A percentile compares a stretch with the other conserved stretches of the same genome.
These are phyloP conservation scores for Latrodectus geometricus DNA, from an alignment of 1,140 invertebrate species.

Conservation along the genomic window DNA sequence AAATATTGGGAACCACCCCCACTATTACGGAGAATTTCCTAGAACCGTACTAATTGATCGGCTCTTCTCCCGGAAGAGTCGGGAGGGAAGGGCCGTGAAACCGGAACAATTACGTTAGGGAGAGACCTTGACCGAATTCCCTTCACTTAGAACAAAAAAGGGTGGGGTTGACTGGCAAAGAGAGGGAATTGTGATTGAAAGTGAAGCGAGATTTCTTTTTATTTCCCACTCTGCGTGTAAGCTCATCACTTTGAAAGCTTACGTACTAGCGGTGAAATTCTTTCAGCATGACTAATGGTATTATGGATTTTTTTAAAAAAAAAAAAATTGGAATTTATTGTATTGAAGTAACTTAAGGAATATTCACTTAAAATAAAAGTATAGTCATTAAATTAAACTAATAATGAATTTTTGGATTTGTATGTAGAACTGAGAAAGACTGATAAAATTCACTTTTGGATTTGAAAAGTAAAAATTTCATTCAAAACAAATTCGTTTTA, in stretches of 20 bases:
- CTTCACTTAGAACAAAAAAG: neutral
- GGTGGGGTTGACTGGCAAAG: neutral
- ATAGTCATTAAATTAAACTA: too few relatives aligned
- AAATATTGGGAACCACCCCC: neutral
- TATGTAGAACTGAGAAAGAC: too few relatives aligned
- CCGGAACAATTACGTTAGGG: neutral
- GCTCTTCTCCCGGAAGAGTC: neutral
- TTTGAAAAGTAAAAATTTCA: too few relatives aligned
- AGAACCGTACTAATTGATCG: neutral
- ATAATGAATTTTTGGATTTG: too few relatives aligned
- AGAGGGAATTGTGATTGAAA: neutral
- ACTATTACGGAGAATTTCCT: neutral
- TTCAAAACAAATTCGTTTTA: too few relatives aligned
- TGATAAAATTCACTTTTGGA: too few relatives aligned
- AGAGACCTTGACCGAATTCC: neutral
- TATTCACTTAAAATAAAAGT: too few relatives aligned
- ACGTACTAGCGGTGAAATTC: neutral
- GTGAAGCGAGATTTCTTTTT: neutral
- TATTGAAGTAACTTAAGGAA: too few relatives aligned
- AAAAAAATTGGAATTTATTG: too few relatives aligned
- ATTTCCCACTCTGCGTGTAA: neutral
- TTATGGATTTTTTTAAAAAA: too few relatives aligned
- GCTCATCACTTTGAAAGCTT: neutral
- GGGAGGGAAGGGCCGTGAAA: neutral
- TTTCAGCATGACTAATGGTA: too few relatives aligned